phyloP scores from a whole-genome alignment of 2,888 invertebrate species.

The Cheilosia impressa region DNA sequence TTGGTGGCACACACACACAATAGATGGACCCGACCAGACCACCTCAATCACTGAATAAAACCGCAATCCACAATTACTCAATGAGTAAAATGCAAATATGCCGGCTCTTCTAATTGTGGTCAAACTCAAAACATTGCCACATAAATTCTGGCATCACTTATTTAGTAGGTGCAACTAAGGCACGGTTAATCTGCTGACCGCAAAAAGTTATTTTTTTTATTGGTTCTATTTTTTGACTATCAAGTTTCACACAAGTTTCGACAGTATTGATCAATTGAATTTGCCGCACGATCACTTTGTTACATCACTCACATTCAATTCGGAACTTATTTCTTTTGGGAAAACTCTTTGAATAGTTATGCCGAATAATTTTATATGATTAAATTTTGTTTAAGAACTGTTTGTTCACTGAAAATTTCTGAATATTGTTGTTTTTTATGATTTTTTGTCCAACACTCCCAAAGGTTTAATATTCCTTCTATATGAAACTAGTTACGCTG shows the following conservation, averaged over 20 bases:
- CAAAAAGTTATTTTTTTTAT: constrained; percentile 58
- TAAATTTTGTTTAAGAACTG: too few species aligned
- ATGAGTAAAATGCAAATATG: constrained; percentile 27
- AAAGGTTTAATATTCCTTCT: constrained; percentile 16
- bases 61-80: constrained; percentile 48
- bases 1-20: constrained; percentile 40
- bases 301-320: constrained; percentile 57
- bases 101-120: constrained; percentile 60
- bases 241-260: constrained; percentile 61
- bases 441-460: constrained; percentile 24
- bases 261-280: constrained; percentile 35
- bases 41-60: constrained; percentile 50
- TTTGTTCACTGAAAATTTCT: not conserved
- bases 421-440: constrained; percentile 9
- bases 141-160: constrained; percentile 36
- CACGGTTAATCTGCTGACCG: constrained; percentile 51
- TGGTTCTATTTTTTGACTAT: constrained; percentile 70
- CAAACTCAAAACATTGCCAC: constrained; percentile 53
- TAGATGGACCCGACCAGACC: constrained; percentile 39
- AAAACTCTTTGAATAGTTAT: too few species aligned
- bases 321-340: not conserved
- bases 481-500: constrained; percentile 29
- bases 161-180: not conserved
- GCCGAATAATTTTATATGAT: not conserved
- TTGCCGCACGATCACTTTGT: constrained; percentile 51